Evolutionary conservation across 1,140 invertebrate species (phyloP).

Genomic region (Cotesia typhae): DNA sequence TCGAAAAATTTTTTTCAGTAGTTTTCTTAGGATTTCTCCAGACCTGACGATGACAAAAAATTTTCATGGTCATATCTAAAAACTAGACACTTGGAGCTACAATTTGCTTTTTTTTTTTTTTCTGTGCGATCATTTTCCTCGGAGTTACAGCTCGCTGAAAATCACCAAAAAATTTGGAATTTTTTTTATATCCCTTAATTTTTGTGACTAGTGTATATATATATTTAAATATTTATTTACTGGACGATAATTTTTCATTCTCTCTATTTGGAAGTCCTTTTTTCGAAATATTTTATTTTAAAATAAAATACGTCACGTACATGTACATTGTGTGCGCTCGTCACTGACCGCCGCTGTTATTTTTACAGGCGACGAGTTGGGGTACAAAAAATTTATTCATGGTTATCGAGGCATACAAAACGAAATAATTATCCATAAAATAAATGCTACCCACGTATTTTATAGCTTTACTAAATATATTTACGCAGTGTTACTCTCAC

Average conservation of each 20-base stretch:
- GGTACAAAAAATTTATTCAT: slow-evolving; percentile 18
- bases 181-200: too few species aligned
- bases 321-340: slow-evolving; percentile 18
- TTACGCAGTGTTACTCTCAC: background rate
- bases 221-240: too few species aligned
- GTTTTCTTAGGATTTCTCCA: too few species aligned
- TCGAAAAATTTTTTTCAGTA: too few species aligned
- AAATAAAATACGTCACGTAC: slow-evolving; percentile 18
- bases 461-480: background rate
- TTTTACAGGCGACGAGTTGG: background rate
- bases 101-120: too few species aligned
- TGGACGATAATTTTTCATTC: slow-evolving; percentile 12
- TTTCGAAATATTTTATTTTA: slow-evolving; percentile 1
- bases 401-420: slow-evolving; percentile 3
- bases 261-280: slow-evolving; percentile 1
- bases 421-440: slow-evolving; percentile 24
- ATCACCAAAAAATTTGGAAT: too few species aligned
- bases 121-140: too few species aligned
- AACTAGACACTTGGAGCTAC: too few species aligned
- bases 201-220: too few species aligned
- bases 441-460: slow-evolving; percentile 2
- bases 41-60: too few species aligned
- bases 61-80: too few species aligned
- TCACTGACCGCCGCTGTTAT: background rate
- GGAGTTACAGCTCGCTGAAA: too few species aligned